These are phyloP conservation scores for Galaxea fascicularis DNA, from an alignment of 92 coral and sea anemone species.

Conservation along the genomic window DNA sequence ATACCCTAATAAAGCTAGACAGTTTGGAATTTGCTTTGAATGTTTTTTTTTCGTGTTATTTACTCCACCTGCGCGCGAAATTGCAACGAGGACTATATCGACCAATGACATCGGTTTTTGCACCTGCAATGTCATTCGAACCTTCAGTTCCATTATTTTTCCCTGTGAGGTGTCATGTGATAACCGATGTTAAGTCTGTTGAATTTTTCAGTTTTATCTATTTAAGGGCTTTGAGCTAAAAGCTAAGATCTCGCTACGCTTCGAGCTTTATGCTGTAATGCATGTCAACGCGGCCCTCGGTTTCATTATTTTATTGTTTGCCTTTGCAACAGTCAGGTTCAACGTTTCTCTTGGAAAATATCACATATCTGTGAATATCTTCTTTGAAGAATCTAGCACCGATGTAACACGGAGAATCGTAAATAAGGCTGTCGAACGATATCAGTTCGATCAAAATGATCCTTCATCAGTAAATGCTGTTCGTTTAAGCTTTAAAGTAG, in stretches of 20 bases:
- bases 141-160: not conserved
- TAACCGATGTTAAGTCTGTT: not conserved
- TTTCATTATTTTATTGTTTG: not conserved
- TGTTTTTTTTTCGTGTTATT: not conserved
- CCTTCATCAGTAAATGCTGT: not conserved
- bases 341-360: slow-evolving; percentile 1
- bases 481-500: not conserved
- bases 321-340: not conserved
- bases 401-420: not conserved
- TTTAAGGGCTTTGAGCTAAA: not conserved
- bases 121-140: not conserved
- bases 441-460: not conserved
- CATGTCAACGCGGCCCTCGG: not conserved
- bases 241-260: not conserved
- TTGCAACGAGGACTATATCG: not conserved
- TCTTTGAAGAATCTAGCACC: not conserved
- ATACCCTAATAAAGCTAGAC: not conserved
- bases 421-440: not conserved
- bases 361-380: not conserved
- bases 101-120: slow-evolving; percentile 5
- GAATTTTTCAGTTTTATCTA: not conserved
- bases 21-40: too few species aligned
- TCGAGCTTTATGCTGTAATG: not conserved
- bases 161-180: not conserved
- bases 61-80: slow-evolving; percentile 19